A percentile compares a stretch with the other conserved stretches of the same genome.
phyloP scores from a whole-genome alignment of 2,113 vertebrate species.

The Charina bottae region DNA sequence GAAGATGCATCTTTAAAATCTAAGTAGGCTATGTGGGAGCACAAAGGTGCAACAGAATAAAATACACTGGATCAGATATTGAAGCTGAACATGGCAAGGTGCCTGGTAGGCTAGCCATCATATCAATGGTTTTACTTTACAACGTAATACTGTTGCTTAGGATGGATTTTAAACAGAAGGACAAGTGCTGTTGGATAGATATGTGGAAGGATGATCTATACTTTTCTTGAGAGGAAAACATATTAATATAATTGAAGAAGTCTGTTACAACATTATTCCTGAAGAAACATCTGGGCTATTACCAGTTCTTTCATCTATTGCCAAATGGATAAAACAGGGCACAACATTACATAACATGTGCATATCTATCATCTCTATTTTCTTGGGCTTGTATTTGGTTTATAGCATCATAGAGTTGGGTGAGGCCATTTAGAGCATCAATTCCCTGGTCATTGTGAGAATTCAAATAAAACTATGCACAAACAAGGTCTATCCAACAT shows the following conservation, averaged over 20 bases:
- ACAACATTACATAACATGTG: background rate
- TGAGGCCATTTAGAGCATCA: background rate
- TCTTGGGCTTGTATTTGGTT: background rate
- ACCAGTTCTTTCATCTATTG: background rate
- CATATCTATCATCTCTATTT: background rate
- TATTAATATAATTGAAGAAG: background rate
- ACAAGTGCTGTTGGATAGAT: background rate
- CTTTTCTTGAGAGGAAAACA: background rate
- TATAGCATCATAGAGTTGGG: background rate
- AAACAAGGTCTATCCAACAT: background rate
- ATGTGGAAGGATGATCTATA: background rate
- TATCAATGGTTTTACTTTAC: background rate
- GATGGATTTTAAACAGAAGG: background rate
- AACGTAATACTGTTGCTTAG: background rate
- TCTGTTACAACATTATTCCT: background rate
- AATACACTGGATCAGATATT: background rate
- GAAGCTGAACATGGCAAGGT: background rate
- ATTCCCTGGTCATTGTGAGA: background rate
- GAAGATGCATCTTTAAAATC: background rate
- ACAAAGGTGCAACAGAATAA: conserved; percentile 7
- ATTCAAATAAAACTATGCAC: background rate
- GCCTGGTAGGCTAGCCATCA: background rate
- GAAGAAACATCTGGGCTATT: background rate
- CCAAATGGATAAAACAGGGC: background rate
- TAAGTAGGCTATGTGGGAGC: background rate